Evolutionary conservation across 2,888 invertebrate species (phyloP).

Genomic region (Hoplodrina ambigua): DNA sequence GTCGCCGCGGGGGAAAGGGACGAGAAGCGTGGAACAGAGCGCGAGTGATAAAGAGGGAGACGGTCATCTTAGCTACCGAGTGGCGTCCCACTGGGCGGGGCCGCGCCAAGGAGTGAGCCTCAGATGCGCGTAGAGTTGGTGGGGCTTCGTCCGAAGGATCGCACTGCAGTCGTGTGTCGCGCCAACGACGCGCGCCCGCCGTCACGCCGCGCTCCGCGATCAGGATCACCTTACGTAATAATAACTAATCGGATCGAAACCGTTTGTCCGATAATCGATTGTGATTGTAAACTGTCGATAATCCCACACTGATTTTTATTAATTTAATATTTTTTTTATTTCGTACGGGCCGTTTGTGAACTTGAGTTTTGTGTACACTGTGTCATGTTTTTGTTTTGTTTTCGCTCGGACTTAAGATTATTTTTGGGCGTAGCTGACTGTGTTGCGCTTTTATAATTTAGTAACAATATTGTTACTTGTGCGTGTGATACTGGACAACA

Average conservation of each 20-base stretch:
- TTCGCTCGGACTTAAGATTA: constrained; percentile 79
- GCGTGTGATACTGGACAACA: constrained; percentile 71
- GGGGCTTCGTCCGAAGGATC: constrained; percentile 91
- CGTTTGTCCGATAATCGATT: constrained; percentile 86
- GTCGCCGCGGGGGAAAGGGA: constrained; percentile 86
- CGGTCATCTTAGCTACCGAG: constrained; percentile 89
- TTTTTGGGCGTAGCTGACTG: constrained; percentile 84
- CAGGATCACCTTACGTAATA: constrained; percentile 87
- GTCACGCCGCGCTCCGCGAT: constrained; percentile 74
- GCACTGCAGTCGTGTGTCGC: constrained; percentile 91
- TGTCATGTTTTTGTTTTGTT: constrained; percentile 85
- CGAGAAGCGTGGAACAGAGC: constrained; percentile 67
- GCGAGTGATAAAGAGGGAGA: constrained; percentile 86
- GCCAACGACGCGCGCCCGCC: constrained; percentile 86
- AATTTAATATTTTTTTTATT: constrained; percentile 68
- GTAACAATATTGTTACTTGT: constrained; percentile 74
- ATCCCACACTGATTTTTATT: constrained; percentile 72
- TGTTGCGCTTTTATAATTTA: constrained; percentile 76
- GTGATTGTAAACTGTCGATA: constrained; percentile 84
- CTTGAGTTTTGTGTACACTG: constrained; percentile 80
- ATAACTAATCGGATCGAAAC: constrained; percentile 84
- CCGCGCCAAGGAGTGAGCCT: constrained; percentile 90
- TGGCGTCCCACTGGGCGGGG: constrained; percentile 92
- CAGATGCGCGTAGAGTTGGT: constrained; percentile 92
- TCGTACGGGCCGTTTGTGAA: constrained; percentile 71